Conservation (phyloP, 2,888 invertebrate genomes). For the Stenchaetothrips biformis region DNA sequence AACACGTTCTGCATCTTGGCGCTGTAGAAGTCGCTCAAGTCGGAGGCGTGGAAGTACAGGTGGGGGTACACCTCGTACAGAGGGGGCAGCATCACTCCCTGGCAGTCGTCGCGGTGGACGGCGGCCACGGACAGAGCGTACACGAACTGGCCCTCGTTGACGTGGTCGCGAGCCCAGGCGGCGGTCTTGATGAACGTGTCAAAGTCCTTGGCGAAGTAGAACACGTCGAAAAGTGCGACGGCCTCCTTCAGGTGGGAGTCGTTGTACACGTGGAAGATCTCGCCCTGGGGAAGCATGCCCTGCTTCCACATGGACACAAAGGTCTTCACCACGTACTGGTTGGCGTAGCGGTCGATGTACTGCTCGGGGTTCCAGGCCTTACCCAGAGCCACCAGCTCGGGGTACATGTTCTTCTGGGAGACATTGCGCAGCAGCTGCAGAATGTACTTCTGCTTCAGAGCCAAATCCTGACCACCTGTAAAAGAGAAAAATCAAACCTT, state of each 20-base stretch:
- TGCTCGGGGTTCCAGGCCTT: not conserved
- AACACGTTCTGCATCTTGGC: conserved; percentile 32
- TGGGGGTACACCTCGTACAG: conserved; percentile 53
- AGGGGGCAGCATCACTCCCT: conserved; percentile 52
- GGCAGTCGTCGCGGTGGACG: conserved; percentile 52
- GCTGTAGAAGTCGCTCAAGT: conserved; percentile 31
- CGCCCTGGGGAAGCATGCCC: conserved; percentile 54
- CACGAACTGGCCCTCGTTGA: conserved; percentile 56
- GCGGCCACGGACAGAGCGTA: conserved; percentile 53
- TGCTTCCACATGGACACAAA: conserved; percentile 53
- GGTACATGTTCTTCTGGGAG: conserved; percentile 18
- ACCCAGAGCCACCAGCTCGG: conserved; percentile 2
- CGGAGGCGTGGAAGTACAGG: conserved; percentile 42
- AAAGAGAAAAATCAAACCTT: not conserved
- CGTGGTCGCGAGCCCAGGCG: conserved; percentile 51
- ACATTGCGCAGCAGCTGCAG: conserved; percentile 14
- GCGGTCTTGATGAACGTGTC: conserved; percentile 58
- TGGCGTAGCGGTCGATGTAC: conserved; percentile 36
- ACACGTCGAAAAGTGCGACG: conserved; percentile 58
- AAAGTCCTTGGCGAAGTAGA: conserved; percentile 66
- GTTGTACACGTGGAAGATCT: conserved; percentile 59
- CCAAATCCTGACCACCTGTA: not conserved
- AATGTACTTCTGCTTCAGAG: not conserved
- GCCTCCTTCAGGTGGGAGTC: conserved; percentile 59
- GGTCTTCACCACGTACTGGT: conserved; percentile 54